Evolutionary conservation across 2,797 vertebrate genomes (phyloP), one percentile per base, ranked within the genome.

Genomic region (Anabas testudineus): DNA sequence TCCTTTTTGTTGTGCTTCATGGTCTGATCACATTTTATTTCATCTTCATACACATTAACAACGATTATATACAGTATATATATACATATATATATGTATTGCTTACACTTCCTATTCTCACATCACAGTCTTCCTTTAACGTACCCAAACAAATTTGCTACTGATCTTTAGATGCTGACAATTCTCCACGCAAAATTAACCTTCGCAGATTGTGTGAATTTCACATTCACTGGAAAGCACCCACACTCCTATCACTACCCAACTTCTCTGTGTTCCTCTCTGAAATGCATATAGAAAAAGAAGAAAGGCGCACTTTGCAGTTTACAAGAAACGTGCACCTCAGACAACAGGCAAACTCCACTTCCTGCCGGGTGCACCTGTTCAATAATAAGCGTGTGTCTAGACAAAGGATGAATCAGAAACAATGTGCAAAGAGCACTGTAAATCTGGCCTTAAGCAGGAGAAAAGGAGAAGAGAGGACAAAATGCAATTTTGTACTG

Each of bases 401-500:
- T 64, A 70, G 56, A 71, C 43, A 76, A 39, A 56, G 19, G 47
- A 56, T 37, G 42, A 60, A 48, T 63, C 34, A 32, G 36, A 76
- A 72, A 41, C 16, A 16, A 39, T 34, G 45, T 54, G 63, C 12
- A 61, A 34, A 58, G 51, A 62, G 36, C 58, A 57, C 21, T 52
- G 30, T 51, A 57, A 47, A 55, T 37, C 12, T 55, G 58, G 37
- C 56, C 28, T 60, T 76, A 46, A 64, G 66, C 18, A 49, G 39
- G 54, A 67, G 54, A 67, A 47, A 64, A 63, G 64, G 53, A 26
- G 52, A 42, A 14, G 48, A 5, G 26, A 53, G 39, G 49, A 48
- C 62, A 37, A 45, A 65, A 75, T 49, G 43, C 10, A 65, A 72
- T 79, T 39, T 15, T 67, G 68, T 62, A 47, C 32, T 47, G 74